phyloP scores from a whole-genome alignment of 1,140 invertebrate genomes.

The Leptopilina clavipes region DNA sequence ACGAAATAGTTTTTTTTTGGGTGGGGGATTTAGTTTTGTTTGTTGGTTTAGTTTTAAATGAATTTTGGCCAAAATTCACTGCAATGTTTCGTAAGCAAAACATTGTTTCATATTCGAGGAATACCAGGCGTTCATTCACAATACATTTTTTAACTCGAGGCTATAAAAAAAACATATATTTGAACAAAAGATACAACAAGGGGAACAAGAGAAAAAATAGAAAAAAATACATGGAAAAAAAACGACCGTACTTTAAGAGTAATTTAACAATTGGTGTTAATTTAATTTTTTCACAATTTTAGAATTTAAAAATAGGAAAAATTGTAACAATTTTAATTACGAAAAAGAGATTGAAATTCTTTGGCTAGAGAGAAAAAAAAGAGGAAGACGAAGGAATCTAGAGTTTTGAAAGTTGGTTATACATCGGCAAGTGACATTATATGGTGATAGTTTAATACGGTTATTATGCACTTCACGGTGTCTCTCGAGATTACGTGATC shows the following conservation, averaged over 20 bases:
- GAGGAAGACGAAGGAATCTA: background rate
- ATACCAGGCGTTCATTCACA: background rate
- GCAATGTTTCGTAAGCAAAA: background rate
- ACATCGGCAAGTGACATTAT: constrained; percentile 48
- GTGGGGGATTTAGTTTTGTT: background rate
- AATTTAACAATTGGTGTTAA: too few species aligned
- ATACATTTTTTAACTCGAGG: background rate
- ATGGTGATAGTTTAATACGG: constrained; percentile 61
- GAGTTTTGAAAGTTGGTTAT: background rate
- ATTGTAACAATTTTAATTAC: background rate
- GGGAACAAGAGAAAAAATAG: background rate
- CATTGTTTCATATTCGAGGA: background rate
- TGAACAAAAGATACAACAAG: background rate
- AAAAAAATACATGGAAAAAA: background rate
- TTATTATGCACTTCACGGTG: constrained; percentile 57
- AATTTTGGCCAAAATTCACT: background rate
- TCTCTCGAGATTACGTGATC: constrained; percentile 49
- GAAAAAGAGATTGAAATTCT: background rate
- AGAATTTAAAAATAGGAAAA: too few species aligned
- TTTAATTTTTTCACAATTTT: too few species aligned
- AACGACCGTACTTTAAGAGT: too few species aligned
- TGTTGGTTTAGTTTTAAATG: background rate
- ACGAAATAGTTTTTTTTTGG: background rate
- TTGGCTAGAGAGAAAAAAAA: background rate
- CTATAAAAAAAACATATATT: constrained; percentile 11